phyloP scores from a whole-genome alignment of 2,797 vertebrate species.

The Chaenodraco wilsoni region DNA sequence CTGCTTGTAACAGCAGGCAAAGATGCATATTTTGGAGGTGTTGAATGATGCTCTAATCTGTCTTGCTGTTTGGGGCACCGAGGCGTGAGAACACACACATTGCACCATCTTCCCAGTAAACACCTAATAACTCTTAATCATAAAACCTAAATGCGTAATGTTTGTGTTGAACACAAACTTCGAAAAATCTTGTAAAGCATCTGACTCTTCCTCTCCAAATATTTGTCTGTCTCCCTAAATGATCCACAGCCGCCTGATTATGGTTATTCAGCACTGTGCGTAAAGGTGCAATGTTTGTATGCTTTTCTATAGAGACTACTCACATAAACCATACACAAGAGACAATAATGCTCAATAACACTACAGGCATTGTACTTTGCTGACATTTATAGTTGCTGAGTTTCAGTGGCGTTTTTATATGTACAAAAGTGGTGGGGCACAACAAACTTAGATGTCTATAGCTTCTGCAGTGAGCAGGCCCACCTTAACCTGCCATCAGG shows the following conservation, averaged over 20 bases:
- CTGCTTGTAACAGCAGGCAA: constrained; percentile 13
- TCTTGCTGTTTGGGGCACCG: constrained; percentile 22
- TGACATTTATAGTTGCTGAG: constrained; percentile 54
- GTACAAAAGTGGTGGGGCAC: too few species aligned
- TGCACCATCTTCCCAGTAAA: constrained; percentile 18
- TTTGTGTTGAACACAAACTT: constrained; percentile 2
- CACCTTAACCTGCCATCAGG: too few species aligned
- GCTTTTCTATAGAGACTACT: constrained; percentile 9
- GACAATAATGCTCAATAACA: constrained; percentile 32
- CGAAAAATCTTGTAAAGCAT: constrained; percentile 15
- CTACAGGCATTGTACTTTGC: constrained; percentile 22
- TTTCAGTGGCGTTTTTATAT: not conserved
- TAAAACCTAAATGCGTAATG: constrained; percentile 18
- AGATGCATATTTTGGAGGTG: constrained; percentile 5
- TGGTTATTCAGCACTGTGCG: constrained; percentile 15
- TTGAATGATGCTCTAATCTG: constrained; percentile 11
- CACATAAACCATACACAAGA: constrained; percentile 34
- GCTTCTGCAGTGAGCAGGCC: too few species aligned
- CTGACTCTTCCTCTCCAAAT: not conserved
- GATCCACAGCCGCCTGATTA: not conserved
- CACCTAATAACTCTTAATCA: constrained; percentile 19
- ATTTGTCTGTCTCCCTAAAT: not conserved
- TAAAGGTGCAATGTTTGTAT: constrained; percentile 15
- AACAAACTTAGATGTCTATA: too few species aligned
- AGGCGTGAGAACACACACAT: constrained; percentile 16